Evolutionary conservation across 2,888 invertebrate genomes (phyloP).

Genomic region (Caenorhabditis auriculariae): DNA sequence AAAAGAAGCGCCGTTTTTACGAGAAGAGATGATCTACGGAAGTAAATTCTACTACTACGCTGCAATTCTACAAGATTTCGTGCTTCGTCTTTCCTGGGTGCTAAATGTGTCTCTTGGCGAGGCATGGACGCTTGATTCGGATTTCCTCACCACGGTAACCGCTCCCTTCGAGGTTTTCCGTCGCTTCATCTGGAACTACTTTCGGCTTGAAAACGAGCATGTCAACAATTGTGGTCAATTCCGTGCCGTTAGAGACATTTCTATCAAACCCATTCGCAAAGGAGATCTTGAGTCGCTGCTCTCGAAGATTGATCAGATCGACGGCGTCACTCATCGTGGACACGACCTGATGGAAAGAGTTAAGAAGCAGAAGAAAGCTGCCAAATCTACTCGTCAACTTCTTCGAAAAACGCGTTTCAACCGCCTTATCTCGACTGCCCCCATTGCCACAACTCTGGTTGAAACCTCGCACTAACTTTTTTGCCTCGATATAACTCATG

Average conservation of each 20-base stretch:
- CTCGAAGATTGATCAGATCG: slow-evolving; percentile 60
- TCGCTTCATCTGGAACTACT: slow-evolving; percentile 98
- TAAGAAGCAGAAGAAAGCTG: slow-evolving; percentile 61
- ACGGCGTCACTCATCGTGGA: slow-evolving; percentile 61
- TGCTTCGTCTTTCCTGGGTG: slow-evolving; percentile 90
- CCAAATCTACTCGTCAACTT: slow-evolving; percentile 55
- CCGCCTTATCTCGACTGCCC: slow-evolving; percentile 23
- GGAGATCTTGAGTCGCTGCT: slow-evolving; percentile 56
- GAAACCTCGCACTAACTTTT: slow-evolving; percentile 25
- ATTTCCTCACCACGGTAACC: slow-evolving; percentile 58
- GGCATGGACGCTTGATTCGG: slow-evolving; percentile 60
- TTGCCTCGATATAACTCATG: too few species aligned
- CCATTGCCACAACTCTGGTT: slow-evolving; percentile 20
- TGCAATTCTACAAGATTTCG: slow-evolving; percentile 90
- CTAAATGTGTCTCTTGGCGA: slow-evolving; percentile 74
- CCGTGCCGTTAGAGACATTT: slow-evolving; percentile 94
- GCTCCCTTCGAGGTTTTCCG: slow-evolving; percentile 63
- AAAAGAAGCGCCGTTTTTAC: slow-evolving; percentile 75
- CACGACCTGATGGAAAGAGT: slow-evolving; percentile 59
- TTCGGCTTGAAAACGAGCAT: slow-evolving; percentile 98
- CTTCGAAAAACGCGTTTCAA: slow-evolving; percentile 53
- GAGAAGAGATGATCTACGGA: slow-evolving; percentile 64
- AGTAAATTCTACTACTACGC: slow-evolving; percentile 80
- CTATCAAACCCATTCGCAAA: slow-evolving; percentile 83
- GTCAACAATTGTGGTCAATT: slow-evolving; percentile 96